Percentiles rank a stretch among this genome's conserved stretches.
Evolutionary conservation across 1,140 invertebrate genomes (phyloP).

Genomic region (Drosophila willistoni): DNA sequence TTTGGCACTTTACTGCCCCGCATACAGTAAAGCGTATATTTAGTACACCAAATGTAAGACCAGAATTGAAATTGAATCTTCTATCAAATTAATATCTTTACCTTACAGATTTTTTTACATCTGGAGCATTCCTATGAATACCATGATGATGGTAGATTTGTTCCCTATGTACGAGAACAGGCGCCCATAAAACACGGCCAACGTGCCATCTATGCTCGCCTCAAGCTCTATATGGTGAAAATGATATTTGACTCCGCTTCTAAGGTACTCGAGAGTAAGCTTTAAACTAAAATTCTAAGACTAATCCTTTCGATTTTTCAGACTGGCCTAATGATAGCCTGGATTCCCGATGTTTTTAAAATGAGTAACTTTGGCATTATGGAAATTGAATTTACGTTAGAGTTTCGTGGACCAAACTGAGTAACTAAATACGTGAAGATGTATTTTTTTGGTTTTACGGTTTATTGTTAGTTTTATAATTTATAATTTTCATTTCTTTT

Average conservation of each 20-base stretch:
- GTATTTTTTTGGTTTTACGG: constrained; percentile 63
- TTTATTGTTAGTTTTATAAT: constrained; percentile 55
- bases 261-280: background rate
- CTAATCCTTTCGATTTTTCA: constrained; percentile 14
- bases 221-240: constrained; percentile 50
- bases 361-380: constrained; percentile 71
- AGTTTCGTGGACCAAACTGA: constrained; percentile 44
- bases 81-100: background rate
- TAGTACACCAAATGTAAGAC: constrained; percentile 62
- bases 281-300: background rate
- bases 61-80: background rate
- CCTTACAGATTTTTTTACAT: constrained; percentile 51
- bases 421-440: constrained; percentile 4
- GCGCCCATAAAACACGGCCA: constrained; percentile 20
- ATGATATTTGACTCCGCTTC: constrained; percentile 44
- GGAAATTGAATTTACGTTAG: constrained; percentile 61
- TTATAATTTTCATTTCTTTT: constrained; percentile 19
- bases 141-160: constrained; percentile 44
- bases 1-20: constrained; percentile 66
- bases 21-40: constrained; percentile 71
- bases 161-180: constrained; percentile 51
- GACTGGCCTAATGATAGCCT: constrained; percentile 64
- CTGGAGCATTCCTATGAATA: constrained; percentile 61
- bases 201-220: constrained; percentile 49
- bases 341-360: constrained; percentile 65